These are phyloP conservation scores for Endomychus coccineus DNA, from an alignment of 2,888 invertebrate genomes.

Conservation along the genomic window DNA sequence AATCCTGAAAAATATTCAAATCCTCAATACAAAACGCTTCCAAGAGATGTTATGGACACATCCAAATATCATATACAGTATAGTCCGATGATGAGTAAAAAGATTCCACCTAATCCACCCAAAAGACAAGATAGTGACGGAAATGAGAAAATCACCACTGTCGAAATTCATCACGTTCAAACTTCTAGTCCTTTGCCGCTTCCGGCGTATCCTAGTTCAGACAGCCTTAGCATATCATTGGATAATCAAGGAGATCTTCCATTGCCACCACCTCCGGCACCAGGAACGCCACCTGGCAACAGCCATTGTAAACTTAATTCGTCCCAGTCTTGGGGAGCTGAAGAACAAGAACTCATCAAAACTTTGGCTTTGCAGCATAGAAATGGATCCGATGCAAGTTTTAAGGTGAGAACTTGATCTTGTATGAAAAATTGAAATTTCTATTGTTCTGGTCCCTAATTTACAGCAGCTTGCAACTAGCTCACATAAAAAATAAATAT, in stretches of 20 bases:
- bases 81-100: slow-evolving; percentile 68
- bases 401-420: slow-evolving; percentile 61
- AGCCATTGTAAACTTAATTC: slow-evolving; percentile 45
- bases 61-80: slow-evolving; percentile 47
- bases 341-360: slow-evolving; percentile 44
- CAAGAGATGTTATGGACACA: slow-evolving; percentile 47
- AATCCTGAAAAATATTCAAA: slow-evolving; percentile 39
- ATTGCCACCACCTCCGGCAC: slow-evolving; percentile 59
- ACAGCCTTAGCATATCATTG: slow-evolving; percentile 55
- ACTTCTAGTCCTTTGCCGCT: slow-evolving; percentile 54
- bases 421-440: no score
- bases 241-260: slow-evolving; percentile 50
- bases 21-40: slow-evolving; percentile 48
- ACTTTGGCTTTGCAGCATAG: slow-evolving; percentile 52
- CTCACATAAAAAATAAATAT: no score
- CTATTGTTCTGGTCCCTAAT: no score
- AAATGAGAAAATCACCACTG: slow-evolving; percentile 42
- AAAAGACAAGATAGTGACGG: slow-evolving; percentile 47
- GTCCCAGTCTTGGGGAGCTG: slow-evolving; percentile 51
- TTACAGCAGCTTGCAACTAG: no score
- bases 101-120: slow-evolving; percentile 75
- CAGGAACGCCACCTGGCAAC: slow-evolving; percentile 55
- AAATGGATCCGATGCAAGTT: slow-evolving; percentile 76
- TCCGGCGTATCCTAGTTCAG: slow-evolving; percentile 59
- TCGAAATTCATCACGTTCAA: slow-evolving; percentile 41